Evolutionary conservation across 2,797 vertebrate species (phyloP).

Genomic region (Sciurus carolinensis): DNA sequence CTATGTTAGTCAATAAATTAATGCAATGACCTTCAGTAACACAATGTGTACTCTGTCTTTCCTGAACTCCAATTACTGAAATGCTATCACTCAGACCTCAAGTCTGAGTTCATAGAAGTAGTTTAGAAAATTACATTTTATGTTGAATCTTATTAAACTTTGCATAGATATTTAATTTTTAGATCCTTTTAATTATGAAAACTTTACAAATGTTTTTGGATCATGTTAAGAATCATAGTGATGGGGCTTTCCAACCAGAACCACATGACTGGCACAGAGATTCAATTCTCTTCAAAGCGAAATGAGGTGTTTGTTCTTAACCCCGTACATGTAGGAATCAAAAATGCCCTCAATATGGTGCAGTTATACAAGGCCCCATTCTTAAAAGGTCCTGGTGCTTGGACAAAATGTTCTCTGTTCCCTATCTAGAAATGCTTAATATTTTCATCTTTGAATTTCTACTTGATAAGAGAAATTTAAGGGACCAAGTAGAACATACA

Average conservation of each 20-base stretch:
- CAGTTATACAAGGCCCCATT: background rate
- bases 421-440: background rate
- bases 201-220: background rate
- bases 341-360: background rate
- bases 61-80: constrained; percentile 30
- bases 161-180: background rate
- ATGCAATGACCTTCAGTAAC: constrained; percentile 37
- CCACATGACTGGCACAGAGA: background rate
- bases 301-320: background rate
- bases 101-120: background rate
- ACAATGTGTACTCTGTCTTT: background rate
- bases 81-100: constrained; percentile 57
- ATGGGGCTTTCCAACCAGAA: background rate
- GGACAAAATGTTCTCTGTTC: background rate
- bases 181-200: background rate
- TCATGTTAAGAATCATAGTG: background rate
- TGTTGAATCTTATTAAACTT: background rate
- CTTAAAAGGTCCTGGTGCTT: background rate
- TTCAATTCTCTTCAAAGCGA: background rate
- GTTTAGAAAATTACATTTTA: constrained; percentile 28
- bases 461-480: background rate
- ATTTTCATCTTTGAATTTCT: background rate
- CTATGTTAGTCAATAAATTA: constrained; percentile 44
- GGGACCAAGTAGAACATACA: accelerated
- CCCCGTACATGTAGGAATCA: background rate